Percentiles rank a stretch among this genome's conserved stretches.
Conservation (phyloP, 1,140 invertebrate species). For the Heliconius melpomene region DNA sequence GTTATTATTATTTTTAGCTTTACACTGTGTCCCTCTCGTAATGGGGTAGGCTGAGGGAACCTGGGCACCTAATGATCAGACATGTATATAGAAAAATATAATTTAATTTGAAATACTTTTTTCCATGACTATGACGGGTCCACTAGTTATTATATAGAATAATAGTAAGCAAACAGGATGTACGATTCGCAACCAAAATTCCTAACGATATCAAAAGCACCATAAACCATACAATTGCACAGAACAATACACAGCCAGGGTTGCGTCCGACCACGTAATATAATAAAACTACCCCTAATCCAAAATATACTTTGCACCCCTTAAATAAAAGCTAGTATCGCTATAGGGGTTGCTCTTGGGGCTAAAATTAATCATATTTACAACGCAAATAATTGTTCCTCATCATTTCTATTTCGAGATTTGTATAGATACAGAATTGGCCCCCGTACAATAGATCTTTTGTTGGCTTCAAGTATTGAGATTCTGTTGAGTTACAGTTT, state of each 20-base stretch:
- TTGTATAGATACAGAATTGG: constrained; percentile 49
- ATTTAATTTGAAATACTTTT: too few species aligned
- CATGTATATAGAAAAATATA: too few species aligned
- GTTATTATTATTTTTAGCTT: too few species aligned
- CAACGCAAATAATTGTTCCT: constrained; percentile 61
- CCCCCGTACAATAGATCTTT: constrained; percentile 17
- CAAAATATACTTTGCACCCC: constrained; percentile 12
- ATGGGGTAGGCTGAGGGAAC: too few species aligned
- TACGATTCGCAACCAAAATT: neutral
- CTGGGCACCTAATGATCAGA: too few species aligned
- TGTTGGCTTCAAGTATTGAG: neutral
- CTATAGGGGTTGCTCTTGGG: neutral
- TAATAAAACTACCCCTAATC: constrained; percentile 13
- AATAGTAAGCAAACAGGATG: neutral
- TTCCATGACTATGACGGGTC: too few species aligned
- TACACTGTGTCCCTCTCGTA: too few species aligned
- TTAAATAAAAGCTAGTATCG: constrained; percentile 8
- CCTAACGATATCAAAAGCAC: neutral
- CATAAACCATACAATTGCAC: neutral
- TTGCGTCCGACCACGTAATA: neutral
- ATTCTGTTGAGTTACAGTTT: constrained; percentile 9
- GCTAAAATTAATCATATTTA: constrained; percentile 58
- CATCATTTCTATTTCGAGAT: constrained; percentile 48
- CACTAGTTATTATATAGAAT: constrained; percentile 17
- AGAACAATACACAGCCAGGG: constrained; percentile 7